Evolutionary conservation across 2,888 invertebrate genomes (phyloP), one percentile per base, ranked within the genome.

Genomic region (Zootermopsis nevadensis): DNA sequence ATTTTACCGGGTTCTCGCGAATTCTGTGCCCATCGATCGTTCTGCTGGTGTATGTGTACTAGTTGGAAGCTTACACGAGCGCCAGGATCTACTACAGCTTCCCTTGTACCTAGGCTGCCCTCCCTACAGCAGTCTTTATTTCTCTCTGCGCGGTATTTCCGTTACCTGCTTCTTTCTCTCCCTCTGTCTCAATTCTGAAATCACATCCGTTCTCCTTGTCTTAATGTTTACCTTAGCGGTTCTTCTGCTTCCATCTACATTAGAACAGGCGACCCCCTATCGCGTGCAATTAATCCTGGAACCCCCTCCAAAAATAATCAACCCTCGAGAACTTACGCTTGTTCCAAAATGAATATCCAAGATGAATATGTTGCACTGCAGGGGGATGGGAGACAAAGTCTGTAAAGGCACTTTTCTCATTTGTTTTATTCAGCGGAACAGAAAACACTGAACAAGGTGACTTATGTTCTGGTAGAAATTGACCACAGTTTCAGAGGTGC

Each of bases 11-110:
- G 31, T 69, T 33, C 6, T 69, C 69, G 30, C 69, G 74, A 74
- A 74, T 74, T 74, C 74, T 35, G 42, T 30, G 24, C 8, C 19
- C 74, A 74, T 74, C 74, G 74, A 74, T 74, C 74, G 74, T 38
- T 38, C 19, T 27, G 38, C 38, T 74, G 74, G 38, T 74, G 38
- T 74, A 74, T 74, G 38, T 74, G 27, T 60, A 24, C 8, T 53
- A 24, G 53, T 53, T 53, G 53, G 53, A 19, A 60, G 60, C 27
- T 33, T 15, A 19, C 22, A 33, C 69, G 8, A 69, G 24, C 69
- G 22, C 15, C 33, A 33, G 69, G 33, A n/a, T 8, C n/a, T 66
- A 66, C 30, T 66, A 66, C 66, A 30, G 27, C 30, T 33, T 69
- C 69, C 33, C 60, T 27, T 60, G 7, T n/a, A n/a, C n/a, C 2